Conservation (phyloP, 2,113 vertebrate species). For the Oryzias curvinotus region DNA sequence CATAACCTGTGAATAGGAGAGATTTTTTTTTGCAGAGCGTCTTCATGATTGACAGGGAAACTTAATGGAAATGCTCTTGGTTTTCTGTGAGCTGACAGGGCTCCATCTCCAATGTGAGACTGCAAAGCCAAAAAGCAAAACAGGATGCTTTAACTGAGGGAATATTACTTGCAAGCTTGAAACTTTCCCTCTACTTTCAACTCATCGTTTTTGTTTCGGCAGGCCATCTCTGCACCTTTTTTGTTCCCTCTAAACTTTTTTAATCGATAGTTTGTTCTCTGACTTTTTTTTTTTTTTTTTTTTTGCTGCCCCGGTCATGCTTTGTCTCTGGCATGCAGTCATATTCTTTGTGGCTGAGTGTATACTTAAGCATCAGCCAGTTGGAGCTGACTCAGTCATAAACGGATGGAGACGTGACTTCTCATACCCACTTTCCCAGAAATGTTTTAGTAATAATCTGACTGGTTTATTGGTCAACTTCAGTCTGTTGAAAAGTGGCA, state of each 20-base stretch:
- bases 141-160: slow-evolving; percentile 53
- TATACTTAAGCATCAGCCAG: slow-evolving; percentile 14
- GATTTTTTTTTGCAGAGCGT: slow-evolving; percentile 31
- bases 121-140: slow-evolving; percentile 56
- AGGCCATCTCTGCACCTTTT: not conserved
- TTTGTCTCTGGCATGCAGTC: slow-evolving; percentile 31
- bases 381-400: slow-evolving; percentile 34
- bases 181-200: slow-evolving; percentile 23
- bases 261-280: not conserved
- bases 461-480: slow-evolving; percentile 24
- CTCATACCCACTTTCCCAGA: slow-evolving; percentile 56
- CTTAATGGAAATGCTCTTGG: slow-evolving; percentile 44
- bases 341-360: slow-evolving; percentile 25
- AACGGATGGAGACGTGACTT: slow-evolving; percentile 50
- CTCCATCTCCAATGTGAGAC: slow-evolving; percentile 27
- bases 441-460: slow-evolving; percentile 30
- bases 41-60: slow-evolving; percentile 67
- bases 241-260: not conserved
- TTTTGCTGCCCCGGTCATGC: slow-evolving; percentile 10
- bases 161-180: slow-evolving; percentile 20
- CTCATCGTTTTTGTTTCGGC: slow-evolving; percentile 6
- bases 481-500: not conserved
- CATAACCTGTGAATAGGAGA: slow-evolving; percentile 50
- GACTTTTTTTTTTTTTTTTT: no score
- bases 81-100: slow-evolving; percentile 32